Percentiles rank a stretch among this genome's conserved stretches.
phyloP scores from a whole-genome alignment of 2,113 vertebrate species.

The Penelope pileata region DNA sequence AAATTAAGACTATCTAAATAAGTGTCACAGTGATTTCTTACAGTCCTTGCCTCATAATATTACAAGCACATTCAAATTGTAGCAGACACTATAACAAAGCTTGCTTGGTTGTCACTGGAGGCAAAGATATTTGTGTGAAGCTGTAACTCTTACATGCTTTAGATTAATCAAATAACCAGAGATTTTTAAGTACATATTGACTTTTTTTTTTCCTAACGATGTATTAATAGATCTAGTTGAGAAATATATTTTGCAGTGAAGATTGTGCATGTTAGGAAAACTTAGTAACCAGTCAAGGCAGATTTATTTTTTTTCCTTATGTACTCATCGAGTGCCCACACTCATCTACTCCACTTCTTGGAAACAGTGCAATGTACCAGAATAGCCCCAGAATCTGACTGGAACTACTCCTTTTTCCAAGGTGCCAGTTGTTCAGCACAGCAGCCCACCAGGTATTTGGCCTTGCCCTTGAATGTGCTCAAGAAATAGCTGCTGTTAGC shows the following conservation, averaged over 20 bases:
- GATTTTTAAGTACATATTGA: not conserved
- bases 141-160: not conserved
- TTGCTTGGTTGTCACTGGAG: not conserved
- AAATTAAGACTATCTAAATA: not conserved
- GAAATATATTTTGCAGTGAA: not conserved
- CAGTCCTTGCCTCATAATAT: not conserved
- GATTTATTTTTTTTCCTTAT: not conserved
- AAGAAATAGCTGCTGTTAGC: not conserved
- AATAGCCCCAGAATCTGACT: not conserved
- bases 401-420: not conserved
- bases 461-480: not conserved
- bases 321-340: not conserved
- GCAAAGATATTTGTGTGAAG: not conserved
- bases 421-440: not conserved
- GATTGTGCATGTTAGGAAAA: not conserved
- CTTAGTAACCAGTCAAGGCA: not conserved
- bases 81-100: not conserved
- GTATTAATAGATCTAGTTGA: not conserved
- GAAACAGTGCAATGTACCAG: rapidly evolving
- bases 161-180: not conserved
- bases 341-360: not conserved
- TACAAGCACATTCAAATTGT: not conserved
- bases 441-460: not conserved
- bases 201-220: not conserved
- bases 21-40: not conserved